Conservation (phyloP, 2,888 invertebrate species). For the Ferdinandea cuprea region DNA sequence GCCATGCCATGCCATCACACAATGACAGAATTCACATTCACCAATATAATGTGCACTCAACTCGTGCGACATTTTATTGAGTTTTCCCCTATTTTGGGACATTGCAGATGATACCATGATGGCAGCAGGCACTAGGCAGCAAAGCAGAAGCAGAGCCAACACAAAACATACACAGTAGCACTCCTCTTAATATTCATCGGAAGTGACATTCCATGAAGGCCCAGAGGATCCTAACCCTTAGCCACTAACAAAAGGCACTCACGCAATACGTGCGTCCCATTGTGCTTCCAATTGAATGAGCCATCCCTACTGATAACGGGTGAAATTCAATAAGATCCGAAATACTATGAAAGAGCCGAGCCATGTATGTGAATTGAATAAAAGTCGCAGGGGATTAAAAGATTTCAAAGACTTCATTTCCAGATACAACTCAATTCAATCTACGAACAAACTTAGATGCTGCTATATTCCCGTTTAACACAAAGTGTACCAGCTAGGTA, state of each 20-base stretch:
- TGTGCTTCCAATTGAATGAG: slow-evolving; percentile 73
- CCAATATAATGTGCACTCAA: slow-evolving; percentile 70
- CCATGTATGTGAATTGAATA: slow-evolving; percentile 70
- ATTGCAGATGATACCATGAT: slow-evolving; percentile 55
- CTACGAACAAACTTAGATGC: slow-evolving; percentile 34
- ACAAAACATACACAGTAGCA: background rate
- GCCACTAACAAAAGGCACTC: slow-evolving; percentile 70
- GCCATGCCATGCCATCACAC: slow-evolving; percentile 1
- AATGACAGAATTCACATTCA: slow-evolving; percentile 50
- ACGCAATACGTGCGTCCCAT: slow-evolving; percentile 74
- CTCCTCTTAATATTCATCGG: slow-evolving; percentile 65
- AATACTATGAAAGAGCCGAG: slow-evolving; percentile 22
- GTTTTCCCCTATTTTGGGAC: slow-evolving; percentile 56
- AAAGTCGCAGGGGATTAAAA: slow-evolving; percentile 72
- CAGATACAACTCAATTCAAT: slow-evolving; percentile 68
- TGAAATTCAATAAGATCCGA: slow-evolving; percentile 70
- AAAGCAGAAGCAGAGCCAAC: slow-evolving; percentile 13
- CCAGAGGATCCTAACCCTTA: slow-evolving; percentile 66
- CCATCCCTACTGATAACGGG: slow-evolving; percentile 72
- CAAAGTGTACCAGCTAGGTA: background rate
- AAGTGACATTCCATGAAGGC: slow-evolving; percentile 51
- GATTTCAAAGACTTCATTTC: slow-evolving; percentile 67
- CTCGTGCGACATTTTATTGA: slow-evolving; percentile 71
- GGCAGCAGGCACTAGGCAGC: slow-evolving; percentile 19
- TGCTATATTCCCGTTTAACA: slow-evolving; percentile 17